These are phyloP conservation scores for Macrosiphum euphorbiae DNA, from an alignment of 2,888 invertebrate genomes.

Conservation along the genomic window DNA sequence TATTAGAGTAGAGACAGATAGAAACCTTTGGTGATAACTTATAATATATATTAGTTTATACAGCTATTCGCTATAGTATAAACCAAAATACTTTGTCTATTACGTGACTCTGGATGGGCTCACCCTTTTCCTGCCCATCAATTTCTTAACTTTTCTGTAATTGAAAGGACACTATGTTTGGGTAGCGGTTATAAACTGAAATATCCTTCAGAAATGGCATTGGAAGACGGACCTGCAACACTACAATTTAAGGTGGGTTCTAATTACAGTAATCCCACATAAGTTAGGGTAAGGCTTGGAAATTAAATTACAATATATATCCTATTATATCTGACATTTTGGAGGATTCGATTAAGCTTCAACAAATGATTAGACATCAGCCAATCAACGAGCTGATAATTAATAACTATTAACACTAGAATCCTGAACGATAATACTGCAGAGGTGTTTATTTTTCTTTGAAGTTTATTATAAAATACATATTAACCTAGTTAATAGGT, in stretches of 20 bases:
- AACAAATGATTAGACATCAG: not conserved
- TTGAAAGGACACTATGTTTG: not conserved
- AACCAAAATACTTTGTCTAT: not conserved
- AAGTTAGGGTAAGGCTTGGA: not conserved
- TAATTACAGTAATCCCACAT: not conserved
- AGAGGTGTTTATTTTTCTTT: not conserved
- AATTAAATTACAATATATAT: not conserved
- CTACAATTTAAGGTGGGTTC: not conserved
- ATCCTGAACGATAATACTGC: not conserved
- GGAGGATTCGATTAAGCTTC: not conserved
- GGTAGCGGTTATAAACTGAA: slow-evolving; percentile 11
- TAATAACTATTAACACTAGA: too few species aligned
- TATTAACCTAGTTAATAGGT: too few species aligned
- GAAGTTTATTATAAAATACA: not conserved
- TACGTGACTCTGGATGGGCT: slow-evolving; percentile 34
- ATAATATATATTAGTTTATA: not conserved
- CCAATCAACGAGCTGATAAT: too few species aligned
- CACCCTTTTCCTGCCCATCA: not conserved
- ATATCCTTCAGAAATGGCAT: not conserved
- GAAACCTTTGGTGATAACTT: too few species aligned
- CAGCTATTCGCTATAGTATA: too few species aligned
- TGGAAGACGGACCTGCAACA: not conserved
- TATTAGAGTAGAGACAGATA: too few species aligned
- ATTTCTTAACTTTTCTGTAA: slow-evolving; percentile 23
- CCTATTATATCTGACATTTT: not conserved